Base-by-base conservation (phyloP, 2,113 vertebrate genomes). In the Triplophysa dalaica region DNA sequence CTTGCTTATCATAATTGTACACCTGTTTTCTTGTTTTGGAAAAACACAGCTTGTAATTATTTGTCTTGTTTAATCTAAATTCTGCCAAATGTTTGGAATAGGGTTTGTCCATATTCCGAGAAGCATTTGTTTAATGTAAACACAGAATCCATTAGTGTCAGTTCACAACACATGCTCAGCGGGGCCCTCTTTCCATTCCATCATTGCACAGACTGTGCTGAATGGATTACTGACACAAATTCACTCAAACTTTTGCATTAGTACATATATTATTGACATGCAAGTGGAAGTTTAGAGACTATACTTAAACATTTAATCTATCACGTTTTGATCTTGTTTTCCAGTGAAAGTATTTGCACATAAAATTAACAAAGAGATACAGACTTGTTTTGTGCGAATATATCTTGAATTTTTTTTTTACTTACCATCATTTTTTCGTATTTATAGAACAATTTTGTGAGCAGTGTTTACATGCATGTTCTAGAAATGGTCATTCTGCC, bases 181-280 rank as follows among this genome's bases (percentile, higher is more conserved):
- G 8, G 43, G 50, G 24, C 61, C 45, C 62, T 65, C 5, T 19
- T 75, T 65, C 45, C 74, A 65, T 65, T 77, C 19, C 62, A 54
- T 65, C 52, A 77, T 43, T 19, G 62, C 75, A n/a, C 43, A 65
- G 24, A 45, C 58, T 48, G 72, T 62, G 67, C 14, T 73, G 74
- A 74, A 74, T 68, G 66, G 73, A 64, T 68, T 50, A 80, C 45
- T 70, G 45, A 52, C 82, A 85, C 74, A 65, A 29, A 78, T 78
- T 83, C 77, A 81, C 73, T 86, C 74, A 38, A 60, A 75, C 72
- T 73, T 83, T 86, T 85, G 84, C 84, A 89, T 87, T 64, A 87
- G 75, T 80, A 78, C 63, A 70, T 72, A 72, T 61, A 78, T 7
- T 38, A 38, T 43, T 73, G 60, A 76, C 79, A 77, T 66, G 77